These are phyloP conservation scores for Bacillus rossius DNA, from an alignment of 1,140 invertebrate genomes.

Conservation along the genomic window DNA sequence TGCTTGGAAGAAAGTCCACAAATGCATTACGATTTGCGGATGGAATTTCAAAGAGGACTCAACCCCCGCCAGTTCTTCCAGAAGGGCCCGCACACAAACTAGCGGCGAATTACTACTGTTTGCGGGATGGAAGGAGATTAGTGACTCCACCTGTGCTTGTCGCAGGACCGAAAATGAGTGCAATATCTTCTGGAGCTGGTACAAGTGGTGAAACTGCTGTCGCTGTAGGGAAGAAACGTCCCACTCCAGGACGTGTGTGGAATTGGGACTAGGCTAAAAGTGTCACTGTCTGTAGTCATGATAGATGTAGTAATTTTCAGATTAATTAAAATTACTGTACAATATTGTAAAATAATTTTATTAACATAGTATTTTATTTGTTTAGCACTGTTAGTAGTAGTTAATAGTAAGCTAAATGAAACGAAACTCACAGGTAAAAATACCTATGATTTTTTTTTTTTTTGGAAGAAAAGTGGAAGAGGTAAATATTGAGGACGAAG, in stretches of 20 bases:
- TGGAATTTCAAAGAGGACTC: slow-evolving; percentile 28
- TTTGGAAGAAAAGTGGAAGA: no score
- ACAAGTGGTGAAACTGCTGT: background rate
- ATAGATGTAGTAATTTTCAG: no score
- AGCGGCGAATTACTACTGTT: slow-evolving; percentile 41
- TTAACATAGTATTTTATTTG: no score
- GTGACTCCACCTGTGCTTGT: slow-evolving; percentile 33
- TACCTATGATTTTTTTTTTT: no score
- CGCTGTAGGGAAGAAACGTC: background rate
- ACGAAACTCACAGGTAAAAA: no score
- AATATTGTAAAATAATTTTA: no score
- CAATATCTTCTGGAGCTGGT: background rate
- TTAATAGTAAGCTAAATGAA: no score
- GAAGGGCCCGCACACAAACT: slow-evolving; percentile 39
- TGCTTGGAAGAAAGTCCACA: slow-evolving; percentile 18
- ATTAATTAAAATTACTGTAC: no score
- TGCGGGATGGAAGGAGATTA: slow-evolving; percentile 39
- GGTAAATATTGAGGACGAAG: no score
- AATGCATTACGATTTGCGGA: slow-evolving; percentile 27
- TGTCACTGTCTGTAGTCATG: no score
- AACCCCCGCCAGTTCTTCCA: slow-evolving; percentile 40
- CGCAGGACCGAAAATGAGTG: slow-evolving; percentile 5
- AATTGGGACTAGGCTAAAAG: slow-evolving; percentile 17
- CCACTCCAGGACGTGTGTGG: slow-evolving; percentile 3
- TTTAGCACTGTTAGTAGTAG: no score